Percentiles rank a stretch among this genome's conserved stretches.
These are phyloP conservation scores for Thunnus albacares DNA, from an alignment of 2,797 vertebrate species.

Conservation along the genomic window DNA sequence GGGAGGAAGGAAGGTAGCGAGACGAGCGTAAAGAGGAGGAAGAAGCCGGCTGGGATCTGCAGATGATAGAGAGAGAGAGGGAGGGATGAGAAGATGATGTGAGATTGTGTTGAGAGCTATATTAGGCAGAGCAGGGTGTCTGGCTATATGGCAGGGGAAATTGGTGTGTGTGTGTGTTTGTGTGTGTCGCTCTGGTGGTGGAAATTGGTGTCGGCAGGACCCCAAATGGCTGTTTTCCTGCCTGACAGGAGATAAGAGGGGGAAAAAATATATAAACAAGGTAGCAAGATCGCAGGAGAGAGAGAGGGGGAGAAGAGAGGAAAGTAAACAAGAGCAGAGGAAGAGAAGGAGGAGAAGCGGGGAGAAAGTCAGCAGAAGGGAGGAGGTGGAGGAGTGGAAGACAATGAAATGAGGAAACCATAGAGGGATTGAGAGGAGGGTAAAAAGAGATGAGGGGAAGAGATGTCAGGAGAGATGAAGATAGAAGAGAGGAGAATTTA, in stretches of 20 bases:
- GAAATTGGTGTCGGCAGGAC: conserved; percentile 83
- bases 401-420: not conserved
- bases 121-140: conserved; percentile 76
- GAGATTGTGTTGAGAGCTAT: conserved; percentile 77
- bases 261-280: conserved; percentile 63
- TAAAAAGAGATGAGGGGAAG: too few species aligned
- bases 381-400: not conserved
- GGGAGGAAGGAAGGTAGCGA: conserved; percentile 14
- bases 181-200: conserved; percentile 46
- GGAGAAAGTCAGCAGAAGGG: not conserved
- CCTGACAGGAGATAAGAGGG: conserved; percentile 79
- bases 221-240: conserved; percentile 83
- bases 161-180: conserved; percentile 45
- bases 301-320: conserved; percentile 34
- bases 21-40: conserved; percentile 24
- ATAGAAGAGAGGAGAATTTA: not conserved
- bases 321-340: conserved; percentile 15
- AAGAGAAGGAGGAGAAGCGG: conserved; percentile 2
- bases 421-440: not conserved
- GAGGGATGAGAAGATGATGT: conserved; percentile 70
- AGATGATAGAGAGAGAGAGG: conserved; percentile 56
- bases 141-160: conserved; percentile 56
- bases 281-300: conserved; percentile 52
- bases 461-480: not conserved
- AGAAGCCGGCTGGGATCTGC: conserved; percentile 41